Conservation (phyloP, 2,797 vertebrate genomes). For the Melopsittacus undulatus region DNA sequence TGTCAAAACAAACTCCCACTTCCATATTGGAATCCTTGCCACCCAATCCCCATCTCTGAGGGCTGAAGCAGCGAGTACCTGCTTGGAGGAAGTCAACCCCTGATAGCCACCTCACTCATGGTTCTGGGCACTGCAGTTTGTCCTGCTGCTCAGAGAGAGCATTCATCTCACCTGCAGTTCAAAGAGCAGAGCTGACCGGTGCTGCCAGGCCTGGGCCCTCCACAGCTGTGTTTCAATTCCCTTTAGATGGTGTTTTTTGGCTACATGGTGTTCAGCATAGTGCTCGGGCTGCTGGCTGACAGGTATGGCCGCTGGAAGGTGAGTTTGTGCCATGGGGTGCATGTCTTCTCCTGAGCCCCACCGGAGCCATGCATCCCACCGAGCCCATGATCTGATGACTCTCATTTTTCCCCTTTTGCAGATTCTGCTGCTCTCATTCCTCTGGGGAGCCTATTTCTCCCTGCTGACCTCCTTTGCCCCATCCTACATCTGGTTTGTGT, state of each 20-base stretch:
- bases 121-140: neutral
- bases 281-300: slow-evolving; percentile 88
- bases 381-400: neutral
- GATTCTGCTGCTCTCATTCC: slow-evolving; percentile 88
- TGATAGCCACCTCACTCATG: neutral
- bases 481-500: slow-evolving; percentile 92
- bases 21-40: neutral
- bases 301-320: slow-evolving; percentile 94
- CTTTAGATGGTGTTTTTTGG: slow-evolving; percentile 94
- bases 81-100: neutral
- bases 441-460: slow-evolving; percentile 94
- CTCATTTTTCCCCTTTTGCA: slow-evolving; percentile 51
- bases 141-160: neutral
- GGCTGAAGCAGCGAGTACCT: neutral
- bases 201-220: neutral
- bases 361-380: fast-evolving
- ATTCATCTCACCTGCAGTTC: neutral
- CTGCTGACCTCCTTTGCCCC: slow-evolving; percentile 92
- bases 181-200: neutral
- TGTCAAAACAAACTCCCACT: neutral
- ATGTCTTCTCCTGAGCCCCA: fast-evolving
- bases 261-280: slow-evolving; percentile 90
- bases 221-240: neutral
- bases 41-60: neutral
- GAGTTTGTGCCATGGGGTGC: neutral